Evolutionary conservation across 2,888 invertebrate species (phyloP).

Genomic region (Drosophila dives): DNA sequence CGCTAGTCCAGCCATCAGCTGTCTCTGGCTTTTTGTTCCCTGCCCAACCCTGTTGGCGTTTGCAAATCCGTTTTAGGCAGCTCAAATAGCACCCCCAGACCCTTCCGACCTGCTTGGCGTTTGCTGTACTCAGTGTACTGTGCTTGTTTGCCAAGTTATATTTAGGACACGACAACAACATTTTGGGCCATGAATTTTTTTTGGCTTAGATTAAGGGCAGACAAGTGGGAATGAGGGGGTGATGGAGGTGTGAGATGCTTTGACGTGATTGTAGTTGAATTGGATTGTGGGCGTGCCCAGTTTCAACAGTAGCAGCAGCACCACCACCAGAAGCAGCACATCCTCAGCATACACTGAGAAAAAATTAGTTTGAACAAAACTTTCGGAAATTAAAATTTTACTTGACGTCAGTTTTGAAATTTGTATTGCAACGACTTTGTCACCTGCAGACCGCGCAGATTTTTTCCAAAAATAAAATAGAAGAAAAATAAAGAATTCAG

Average conservation of each 20-base stretch:
- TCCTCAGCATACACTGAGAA: constrained; percentile 30
- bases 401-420: not conserved
- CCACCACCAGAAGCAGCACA: not conserved
- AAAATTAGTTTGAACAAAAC: constrained; percentile 16
- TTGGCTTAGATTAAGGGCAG: constrained; percentile 48
- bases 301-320: not conserved
- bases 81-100: not conserved
- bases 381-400: not conserved
- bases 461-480: not conserved
- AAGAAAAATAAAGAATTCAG: not conserved
- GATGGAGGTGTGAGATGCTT: not conserved
- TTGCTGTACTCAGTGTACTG: not conserved
- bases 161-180: constrained; percentile 55
- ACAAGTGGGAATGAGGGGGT: not conserved
- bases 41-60: constrained; percentile 22
- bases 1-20: constrained; percentile 28
- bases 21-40: not conserved
- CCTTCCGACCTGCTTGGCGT: not conserved
- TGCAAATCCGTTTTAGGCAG: constrained; percentile 51
- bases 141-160: constrained; percentile 46
- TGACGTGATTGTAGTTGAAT: constrained; percentile 35
- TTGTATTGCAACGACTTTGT: not conserved
- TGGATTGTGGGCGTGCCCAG: constrained; percentile 20
- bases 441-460: not conserved
- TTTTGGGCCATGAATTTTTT: constrained; percentile 49